Evolutionary conservation across 2,113 vertebrate genomes (phyloP).

Genomic region (Prietella phreatophila): DNA sequence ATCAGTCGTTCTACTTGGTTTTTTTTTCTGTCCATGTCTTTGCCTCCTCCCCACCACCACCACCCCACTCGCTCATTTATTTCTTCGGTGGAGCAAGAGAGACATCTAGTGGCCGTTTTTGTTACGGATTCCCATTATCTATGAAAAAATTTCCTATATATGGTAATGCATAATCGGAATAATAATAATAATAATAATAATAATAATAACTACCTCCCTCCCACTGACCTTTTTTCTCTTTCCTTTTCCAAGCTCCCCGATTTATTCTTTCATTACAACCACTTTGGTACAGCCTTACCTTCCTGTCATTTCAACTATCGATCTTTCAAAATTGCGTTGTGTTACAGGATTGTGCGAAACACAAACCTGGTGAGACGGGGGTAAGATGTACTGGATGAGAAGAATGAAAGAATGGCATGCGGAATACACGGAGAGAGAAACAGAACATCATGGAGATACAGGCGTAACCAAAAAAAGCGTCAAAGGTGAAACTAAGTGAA

Average conservation of each 20-base stretch:
- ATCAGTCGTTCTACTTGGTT: constrained; percentile 47
- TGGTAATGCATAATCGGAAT: neutral
- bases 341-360: neutral
- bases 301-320: neutral
- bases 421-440: neutral
- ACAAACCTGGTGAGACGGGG: constrained; percentile 1
- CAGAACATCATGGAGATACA: neutral
- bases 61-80: constrained; percentile 21
- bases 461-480: neutral
- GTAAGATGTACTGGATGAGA: neutral
- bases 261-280: constrained; percentile 13
- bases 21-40: constrained; percentile 49
- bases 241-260: neutral
- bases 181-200: neutral
- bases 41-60: constrained; percentile 18
- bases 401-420: neutral
- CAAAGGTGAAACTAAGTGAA: neutral
- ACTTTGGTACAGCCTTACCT: neutral
- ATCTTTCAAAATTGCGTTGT: neutral
- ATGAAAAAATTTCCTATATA: neutral
- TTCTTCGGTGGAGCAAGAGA: constrained; percentile 75
- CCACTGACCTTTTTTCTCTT: neutral
- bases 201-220: neutral
- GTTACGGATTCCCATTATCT: neutral
- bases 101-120: constrained; percentile 69